These are phyloP conservation scores for Rhizoglyphus robini DNA, from an alignment of 1,140 invertebrate species.

Conservation along the genomic window DNA sequence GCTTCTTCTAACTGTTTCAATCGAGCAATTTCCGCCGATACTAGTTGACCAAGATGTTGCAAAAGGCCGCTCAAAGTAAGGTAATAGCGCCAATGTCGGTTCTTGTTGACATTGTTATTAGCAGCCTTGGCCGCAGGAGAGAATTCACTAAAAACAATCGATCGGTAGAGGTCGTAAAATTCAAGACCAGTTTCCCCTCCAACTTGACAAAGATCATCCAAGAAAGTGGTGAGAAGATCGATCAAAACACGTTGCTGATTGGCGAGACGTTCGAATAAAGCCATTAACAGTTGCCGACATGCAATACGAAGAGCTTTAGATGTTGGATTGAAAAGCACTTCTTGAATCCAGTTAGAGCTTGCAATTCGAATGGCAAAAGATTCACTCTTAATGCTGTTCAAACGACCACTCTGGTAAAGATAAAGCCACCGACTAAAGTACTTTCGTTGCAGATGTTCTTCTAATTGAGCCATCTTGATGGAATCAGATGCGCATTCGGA, in stretches of 20 bases:
- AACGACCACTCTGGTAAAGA: slow-evolving; percentile 25
- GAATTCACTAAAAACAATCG: slow-evolving; percentile 9
- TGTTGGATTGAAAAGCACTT: slow-evolving; percentile 76
- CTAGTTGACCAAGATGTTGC: slow-evolving; percentile 61
- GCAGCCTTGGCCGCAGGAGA: neutral
- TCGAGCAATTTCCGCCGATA: slow-evolving; percentile 73
- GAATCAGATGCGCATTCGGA: neutral
- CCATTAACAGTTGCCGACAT: slow-evolving; percentile 72
- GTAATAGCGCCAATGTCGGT: slow-evolving; percentile 63
- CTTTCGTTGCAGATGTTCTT: slow-evolving; percentile 55
- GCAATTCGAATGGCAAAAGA: slow-evolving; percentile 34
- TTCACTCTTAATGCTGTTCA: neutral
- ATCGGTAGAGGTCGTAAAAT: slow-evolving; percentile 3
- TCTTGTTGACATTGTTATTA: slow-evolving; percentile 27
- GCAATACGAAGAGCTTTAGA: slow-evolving; percentile 72
- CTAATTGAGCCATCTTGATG: neutral
- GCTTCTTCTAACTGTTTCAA: slow-evolving; percentile 72
- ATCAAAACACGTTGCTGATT: slow-evolving; percentile 43
- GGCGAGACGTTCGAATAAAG: slow-evolving; percentile 45
- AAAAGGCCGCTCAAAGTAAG: slow-evolving; percentile 64
- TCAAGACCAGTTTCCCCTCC: slow-evolving; percentile 48
- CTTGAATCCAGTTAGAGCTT: slow-evolving; percentile 65
- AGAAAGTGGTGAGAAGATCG: slow-evolving; percentile 69
- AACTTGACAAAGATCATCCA: slow-evolving; percentile 63
- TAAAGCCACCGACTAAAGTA: slow-evolving; percentile 46